Evolutionary conservation across 2,888 invertebrate genomes (phyloP), one percentile per base, ranked within the genome.

Genomic region (Miltochrista miniata): DNA sequence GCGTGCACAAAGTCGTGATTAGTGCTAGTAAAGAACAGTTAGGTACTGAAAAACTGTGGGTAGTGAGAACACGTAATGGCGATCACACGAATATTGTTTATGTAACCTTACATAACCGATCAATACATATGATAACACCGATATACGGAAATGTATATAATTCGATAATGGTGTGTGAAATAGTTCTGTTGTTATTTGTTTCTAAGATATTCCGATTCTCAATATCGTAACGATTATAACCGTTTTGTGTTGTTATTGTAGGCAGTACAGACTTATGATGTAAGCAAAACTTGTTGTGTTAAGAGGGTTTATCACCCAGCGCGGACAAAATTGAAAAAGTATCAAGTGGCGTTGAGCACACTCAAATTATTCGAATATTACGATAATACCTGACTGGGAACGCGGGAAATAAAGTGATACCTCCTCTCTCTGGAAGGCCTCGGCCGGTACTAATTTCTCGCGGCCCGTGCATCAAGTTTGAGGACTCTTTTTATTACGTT

Each of bases 31-130:
- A 59, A 67, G 51, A 57, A 45, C 37, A 12, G 34, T 51, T 29
- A 12, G 34, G 50, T 29, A 40, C 61, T 69, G 59, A 63, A 69
- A 69, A 61, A 61, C 54, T 54, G 72, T 66, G 64, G 56, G 67
- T 49, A 46, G 56, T 54, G 45, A 50, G 56, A 62, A 48, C 49
- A 13, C 24, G 33, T 33, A 29, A 31, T 33, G 44, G 37, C 37
- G 15, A 56, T 24, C 50, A 18, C 64, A 58, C 60, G 54, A 56
- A 45, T 45, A 47, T 31, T 46, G 54, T 70, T 70, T 67, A 70
- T 49, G 59, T 44, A 38, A 34, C 36, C 9, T 31, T 48, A 43
- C 37, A 36, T 38, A 30, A 48, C 36, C 10, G 43, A 43, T 5
- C 13, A 13, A 34, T 43, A 24, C 35, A 24, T 13, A 24, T 10